phyloP scores from a whole-genome alignment of 2,797 vertebrate genomes.

The Crenichthys baileyi region DNA sequence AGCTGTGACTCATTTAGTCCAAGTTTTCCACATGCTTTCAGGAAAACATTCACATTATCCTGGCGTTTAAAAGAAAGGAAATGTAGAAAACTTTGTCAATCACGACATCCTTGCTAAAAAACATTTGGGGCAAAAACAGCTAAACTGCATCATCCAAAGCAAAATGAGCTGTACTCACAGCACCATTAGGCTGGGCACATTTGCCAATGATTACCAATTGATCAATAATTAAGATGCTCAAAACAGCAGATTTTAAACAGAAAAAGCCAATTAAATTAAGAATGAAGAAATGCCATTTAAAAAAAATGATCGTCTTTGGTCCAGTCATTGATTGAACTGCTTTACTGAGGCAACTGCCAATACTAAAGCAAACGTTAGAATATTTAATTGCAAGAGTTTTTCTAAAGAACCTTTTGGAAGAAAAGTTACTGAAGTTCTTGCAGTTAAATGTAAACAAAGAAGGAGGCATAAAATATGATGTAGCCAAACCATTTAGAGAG shows the following conservation, averaged over 20 bases:
- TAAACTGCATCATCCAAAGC: neutral
- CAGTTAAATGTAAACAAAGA: no score
- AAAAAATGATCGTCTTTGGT: neutral
- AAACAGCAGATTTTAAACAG: neutral
- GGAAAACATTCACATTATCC: constrained; percentile 96
- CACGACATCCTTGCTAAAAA: neutral
- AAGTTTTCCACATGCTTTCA: constrained; percentile 90
- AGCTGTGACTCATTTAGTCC: constrained; percentile 86
- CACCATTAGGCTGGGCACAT: neutral
- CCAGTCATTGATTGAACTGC: neutral
- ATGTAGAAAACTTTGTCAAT: no score
- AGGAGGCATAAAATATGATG: no score
- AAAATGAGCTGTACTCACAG: neutral
- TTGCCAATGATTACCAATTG: neutral
- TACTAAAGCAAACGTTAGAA: neutral
- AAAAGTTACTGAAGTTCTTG: no score
- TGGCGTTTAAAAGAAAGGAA: constrained; percentile 52
- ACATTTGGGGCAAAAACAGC: no score
- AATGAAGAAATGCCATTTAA: neutral
- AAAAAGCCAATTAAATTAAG: neutral
- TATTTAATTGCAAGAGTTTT: no score
- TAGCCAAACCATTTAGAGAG: no score
- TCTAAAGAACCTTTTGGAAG: no score
- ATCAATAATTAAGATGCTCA: neutral
- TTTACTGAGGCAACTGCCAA: neutral